Base-by-base conservation (phyloP, 2,113 vertebrate genomes). In the Orthonyx spaldingii region DNA sequence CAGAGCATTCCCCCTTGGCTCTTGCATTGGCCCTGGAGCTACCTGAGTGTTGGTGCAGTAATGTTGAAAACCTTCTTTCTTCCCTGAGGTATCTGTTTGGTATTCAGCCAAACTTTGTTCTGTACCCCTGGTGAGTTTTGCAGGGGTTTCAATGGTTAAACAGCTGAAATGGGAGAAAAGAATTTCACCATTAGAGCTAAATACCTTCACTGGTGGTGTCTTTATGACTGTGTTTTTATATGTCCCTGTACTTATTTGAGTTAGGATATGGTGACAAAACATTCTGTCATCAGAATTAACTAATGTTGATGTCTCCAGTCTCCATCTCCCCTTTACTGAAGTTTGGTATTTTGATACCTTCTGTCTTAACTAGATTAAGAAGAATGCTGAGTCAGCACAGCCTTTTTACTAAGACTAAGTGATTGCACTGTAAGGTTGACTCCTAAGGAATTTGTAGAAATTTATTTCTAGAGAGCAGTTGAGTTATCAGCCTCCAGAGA, bases 381-480 rank as follows among this genome's bases (percentile, higher is more conserved):
- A 44, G 42, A 42, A 59, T 63, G 44, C 63, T 55, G 78, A 90
- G 35, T 72, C 78, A 91, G 66, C 68, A 87, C 16, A 56, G 39
- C 28, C 49, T 87, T 85, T 64, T 88, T 76, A 18, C 35, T 7
- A 0, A 64, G 77, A 23, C 32, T 81, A 63, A 87, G 41, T 57
- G 33, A 66, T 57, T 65, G 30, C 30, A 66, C n/a, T n/a, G n/a
- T 59, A 84, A 75, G 47, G 41, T 91, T 84, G 87, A 69, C 76
- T 90, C 75, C 79, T 21, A 60, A 90, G 68, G 93, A 88, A 90
- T 93, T 63, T 84, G 50, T 61, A 93, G 39, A 84, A 74, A 86
- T 63, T 72, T 95, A 83, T 93, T 95, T 86, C 64, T 55, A 88
- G 79, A 61, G 47, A 75, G 44, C 42, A 70, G 66, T 7, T 69